phyloP scores from a whole-genome alignment of 2,888 invertebrate species.

The Gari tellinella region DNA sequence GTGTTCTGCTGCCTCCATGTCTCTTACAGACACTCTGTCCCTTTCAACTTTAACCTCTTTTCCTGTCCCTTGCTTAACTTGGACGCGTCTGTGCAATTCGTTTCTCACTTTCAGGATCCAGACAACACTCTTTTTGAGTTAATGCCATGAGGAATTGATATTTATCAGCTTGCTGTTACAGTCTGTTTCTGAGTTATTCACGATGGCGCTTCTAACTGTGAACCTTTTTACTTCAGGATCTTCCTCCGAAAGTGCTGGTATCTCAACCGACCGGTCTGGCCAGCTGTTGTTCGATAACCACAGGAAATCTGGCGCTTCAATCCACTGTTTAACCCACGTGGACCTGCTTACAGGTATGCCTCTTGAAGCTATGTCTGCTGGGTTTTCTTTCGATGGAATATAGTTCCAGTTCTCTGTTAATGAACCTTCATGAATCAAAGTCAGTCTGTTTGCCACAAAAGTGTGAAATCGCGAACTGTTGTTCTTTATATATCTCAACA shows the following conservation, averaged over 20 bases:
- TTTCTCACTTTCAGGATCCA: slow-evolving; percentile 11
- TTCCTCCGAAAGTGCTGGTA: not conserved
- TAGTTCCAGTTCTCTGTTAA: slow-evolving; percentile 12
- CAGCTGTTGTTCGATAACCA: not conserved
- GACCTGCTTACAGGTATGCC: slow-evolving; percentile 1
- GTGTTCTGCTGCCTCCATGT: slow-evolving; percentile 1
- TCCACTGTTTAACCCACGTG: slow-evolving; percentile 1
- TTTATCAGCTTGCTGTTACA: not conserved
- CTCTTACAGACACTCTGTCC: not conserved
- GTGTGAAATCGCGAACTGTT: slow-evolving; percentile 43
- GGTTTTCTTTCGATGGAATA: slow-evolving; percentile 18
- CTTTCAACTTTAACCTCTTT: not conserved
- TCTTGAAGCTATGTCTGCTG: slow-evolving; percentile 27
- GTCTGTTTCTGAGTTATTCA: not conserved
- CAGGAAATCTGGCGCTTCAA: slow-evolving; percentile 10
- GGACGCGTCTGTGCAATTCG: not conserved
- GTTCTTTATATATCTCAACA: slow-evolving; percentile 34
- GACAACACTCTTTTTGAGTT: slow-evolving; percentile 12
- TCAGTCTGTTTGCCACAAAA: slow-evolving; percentile 47
- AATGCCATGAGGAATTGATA: slow-evolving; percentile 11
- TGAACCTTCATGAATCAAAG: slow-evolving; percentile 33
- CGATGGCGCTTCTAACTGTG: not conserved
- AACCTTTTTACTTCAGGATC: slow-evolving; percentile 1
- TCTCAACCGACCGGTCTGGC: not conserved
- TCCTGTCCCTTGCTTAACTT: not conserved